A percentile compares a stretch with the other conserved stretches of the same genome.
Evolutionary conservation across 2,888 invertebrate genomes (phyloP).

Genomic region (Drosophila prolongata): DNA sequence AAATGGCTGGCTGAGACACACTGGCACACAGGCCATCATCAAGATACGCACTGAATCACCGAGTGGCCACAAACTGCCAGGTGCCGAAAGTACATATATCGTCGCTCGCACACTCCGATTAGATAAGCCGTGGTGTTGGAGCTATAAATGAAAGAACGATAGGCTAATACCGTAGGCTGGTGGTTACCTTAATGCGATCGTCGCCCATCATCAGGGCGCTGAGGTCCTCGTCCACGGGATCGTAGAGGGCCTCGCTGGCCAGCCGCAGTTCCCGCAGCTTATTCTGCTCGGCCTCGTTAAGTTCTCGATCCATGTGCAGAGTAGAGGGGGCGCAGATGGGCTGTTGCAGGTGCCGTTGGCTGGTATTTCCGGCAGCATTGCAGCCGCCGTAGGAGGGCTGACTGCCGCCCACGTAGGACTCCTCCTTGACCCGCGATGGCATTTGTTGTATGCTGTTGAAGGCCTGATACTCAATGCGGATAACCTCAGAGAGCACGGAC

Average conservation of each 20-base stretch:
- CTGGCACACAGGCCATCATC: conserved; percentile 14
- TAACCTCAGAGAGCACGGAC: conserved; percentile 93
- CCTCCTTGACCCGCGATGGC: conserved; percentile 73
- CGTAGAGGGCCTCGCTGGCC: conserved; percentile 93
- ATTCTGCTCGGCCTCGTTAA: conserved; percentile 92
- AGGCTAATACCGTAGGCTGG: conserved; percentile 8
- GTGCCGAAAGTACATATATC: conserved; percentile 68
- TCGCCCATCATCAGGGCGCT: conserved; percentile 89
- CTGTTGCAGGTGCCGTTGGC: conserved; percentile 61
- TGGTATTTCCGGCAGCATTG: conserved; percentile 45
- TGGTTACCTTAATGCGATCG: conserved; percentile 86
- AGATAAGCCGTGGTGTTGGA: conserved; percentile 57
- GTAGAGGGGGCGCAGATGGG: conserved; percentile 73
- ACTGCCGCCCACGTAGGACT: conserved; percentile 60
- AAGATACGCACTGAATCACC: conserved; percentile 45
- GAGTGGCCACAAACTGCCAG: conserved; percentile 47
- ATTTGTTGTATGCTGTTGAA: conserved; percentile 83
- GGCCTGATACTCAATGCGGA: conserved; percentile 91
- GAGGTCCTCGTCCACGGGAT: conserved; percentile 93
- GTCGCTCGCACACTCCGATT: conserved; percentile 50
- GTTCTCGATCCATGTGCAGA: conserved; percentile 84
- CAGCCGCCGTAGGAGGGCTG: conserved; percentile 44
- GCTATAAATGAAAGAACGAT: conserved; percentile 18
- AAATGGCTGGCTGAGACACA: conserved; percentile 35
- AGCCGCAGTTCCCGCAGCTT: conserved; percentile 93